Base-by-base conservation (phyloP, 2,888 invertebrate species). In the Phyto melanocephala region DNA sequence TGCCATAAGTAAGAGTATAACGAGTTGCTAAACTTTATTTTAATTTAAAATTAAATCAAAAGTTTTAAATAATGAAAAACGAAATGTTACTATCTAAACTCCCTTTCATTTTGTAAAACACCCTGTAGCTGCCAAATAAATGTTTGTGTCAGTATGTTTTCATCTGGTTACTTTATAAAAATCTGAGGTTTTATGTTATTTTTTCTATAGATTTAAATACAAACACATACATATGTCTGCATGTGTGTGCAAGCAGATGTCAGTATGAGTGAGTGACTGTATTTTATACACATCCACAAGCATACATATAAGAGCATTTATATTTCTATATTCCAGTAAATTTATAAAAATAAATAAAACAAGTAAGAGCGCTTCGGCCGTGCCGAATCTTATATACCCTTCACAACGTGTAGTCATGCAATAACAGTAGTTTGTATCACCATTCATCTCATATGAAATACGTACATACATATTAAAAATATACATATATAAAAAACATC, bases 151-250 rank as follows among this genome's bases (percentile, higher is more conserved):
- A 80, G 58, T 77, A 24, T 71, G 20, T 81, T 40, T 74, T 71
- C 78, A 65, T 56, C 56, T 62, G 82, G 82, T 79, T 81, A 75
- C 67, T 74, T 65, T 82, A 80, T 80, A 67, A 80, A 80, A 80
- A 68, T 75, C 75, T 70, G 74, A 60, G 52, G 68, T 80, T 72
- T 65, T 47, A 15, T 52, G 10, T 52, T 56, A 24, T 11, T 37
- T 24, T 35, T 58, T 58, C 17, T 28, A 35, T 58, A n/a, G 35
- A 17, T 45, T 45, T 45, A 60, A 20, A 37, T n/a, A 62, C 10
- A 42, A n/a, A 60, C 28, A 37, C 65, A 50, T 22, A n/a, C 50
- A 33, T 13, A 2, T 22, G 42, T n/a, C 17, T 22, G n/a, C 4
- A 22, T 22, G 40, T 50, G 11, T 42, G 2, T 67, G 8, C 28